Evolutionary conservation across 2,797 vertebrate species (phyloP).

Genomic region (Aplochiton taeniatus): DNA sequence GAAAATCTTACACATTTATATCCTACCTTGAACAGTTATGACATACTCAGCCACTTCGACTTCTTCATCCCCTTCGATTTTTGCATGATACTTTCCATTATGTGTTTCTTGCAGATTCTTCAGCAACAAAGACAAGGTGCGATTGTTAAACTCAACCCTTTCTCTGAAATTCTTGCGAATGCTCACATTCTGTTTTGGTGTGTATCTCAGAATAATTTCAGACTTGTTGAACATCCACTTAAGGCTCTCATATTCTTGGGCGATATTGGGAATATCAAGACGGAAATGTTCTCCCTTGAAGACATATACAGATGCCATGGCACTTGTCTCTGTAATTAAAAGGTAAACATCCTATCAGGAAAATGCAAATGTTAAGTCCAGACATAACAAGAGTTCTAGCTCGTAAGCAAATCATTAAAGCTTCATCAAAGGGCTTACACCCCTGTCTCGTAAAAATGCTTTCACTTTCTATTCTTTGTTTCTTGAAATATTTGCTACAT

Average conservation of each 20-base stretch:
- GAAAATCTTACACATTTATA: too few species aligned
- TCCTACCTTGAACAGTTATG: constrained; percentile 44
- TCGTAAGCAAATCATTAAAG: background rate
- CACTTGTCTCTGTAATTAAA: constrained; percentile 18
- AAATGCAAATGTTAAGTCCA: background rate
- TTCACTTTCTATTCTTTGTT: too few species aligned
- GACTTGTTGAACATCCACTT: constrained; percentile 1
- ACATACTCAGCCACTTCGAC: fast-evolving
- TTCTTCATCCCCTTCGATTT: fast-evolving
- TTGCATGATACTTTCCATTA: constrained; percentile 28
- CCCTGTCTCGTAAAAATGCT: too few species aligned
- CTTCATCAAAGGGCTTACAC: too few species aligned
- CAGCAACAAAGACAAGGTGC: constrained; percentile 33
- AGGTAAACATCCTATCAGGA: background rate
- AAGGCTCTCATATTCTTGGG: fast-evolving
- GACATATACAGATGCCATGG: constrained; percentile 11
- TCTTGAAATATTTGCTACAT: too few species aligned
- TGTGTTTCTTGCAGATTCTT: constrained; percentile 25
- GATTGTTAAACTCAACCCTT: background rate
- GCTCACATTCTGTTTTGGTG: fast-evolving
- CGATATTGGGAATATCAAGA: constrained; percentile 3
- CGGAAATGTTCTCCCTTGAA: constrained; percentile 13
- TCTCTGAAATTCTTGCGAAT: background rate
- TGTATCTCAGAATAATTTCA: fast-evolving
- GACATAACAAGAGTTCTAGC: background rate